A percentile compares a stretch with the other conserved stretches of the same genome.
Evolutionary conservation across 2,113 vertebrate genomes (phyloP).

Genomic region (Salvelinus alpinus): DNA sequence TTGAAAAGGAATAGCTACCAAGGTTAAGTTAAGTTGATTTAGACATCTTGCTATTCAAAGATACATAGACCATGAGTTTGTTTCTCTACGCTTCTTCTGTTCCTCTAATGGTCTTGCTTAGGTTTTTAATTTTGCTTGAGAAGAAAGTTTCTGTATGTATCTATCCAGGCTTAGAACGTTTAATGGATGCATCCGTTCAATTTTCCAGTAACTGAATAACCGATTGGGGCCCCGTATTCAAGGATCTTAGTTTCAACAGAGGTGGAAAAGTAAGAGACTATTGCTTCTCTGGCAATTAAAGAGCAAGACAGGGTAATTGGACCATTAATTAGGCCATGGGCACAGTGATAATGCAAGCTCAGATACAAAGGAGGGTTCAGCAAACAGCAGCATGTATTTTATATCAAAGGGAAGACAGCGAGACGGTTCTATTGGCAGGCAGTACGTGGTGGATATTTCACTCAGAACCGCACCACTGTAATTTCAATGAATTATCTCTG

Average conservation of each 20-base stretch:
- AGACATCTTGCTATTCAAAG: too few relatives aligned
- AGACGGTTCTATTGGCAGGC: slow-evolving; percentile 28
- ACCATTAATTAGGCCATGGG: slow-evolving; percentile 54
- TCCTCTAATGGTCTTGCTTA: too few relatives aligned
- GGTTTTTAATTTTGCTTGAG: slow-evolving; percentile 24
- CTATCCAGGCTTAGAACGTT: slow-evolving; percentile 31
- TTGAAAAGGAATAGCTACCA: too few relatives aligned
- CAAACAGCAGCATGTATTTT: slow-evolving; percentile 24
- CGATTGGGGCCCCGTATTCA: slow-evolving; percentile 37
- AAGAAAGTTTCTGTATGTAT: slow-evolving; percentile 16
- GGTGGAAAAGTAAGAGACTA: slow-evolving; percentile 25
- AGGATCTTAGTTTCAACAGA: slow-evolving; percentile 29
- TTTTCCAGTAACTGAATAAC: slow-evolving; percentile 43
- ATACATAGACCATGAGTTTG: too few relatives aligned
- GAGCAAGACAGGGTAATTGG: slow-evolving; percentile 51
- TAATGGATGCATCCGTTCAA: slow-evolving; percentile 43
- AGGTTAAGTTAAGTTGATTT: too few relatives aligned
- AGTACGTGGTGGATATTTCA: slow-evolving; percentile 37
- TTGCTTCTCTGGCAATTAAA: slow-evolving; percentile 61
- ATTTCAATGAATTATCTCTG: slow-evolving; percentile 68
- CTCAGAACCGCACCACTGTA: slow-evolving; percentile 42
- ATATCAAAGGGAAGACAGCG: slow-evolving; percentile 10
- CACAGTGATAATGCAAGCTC: slow-evolving; percentile 27
- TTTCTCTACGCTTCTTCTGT: too few relatives aligned
- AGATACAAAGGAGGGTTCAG: slow-evolving; percentile 14